Evolutionary conservation across 1,140 invertebrate genomes (phyloP).

Genomic region (Dendroctonus valens): DNA sequence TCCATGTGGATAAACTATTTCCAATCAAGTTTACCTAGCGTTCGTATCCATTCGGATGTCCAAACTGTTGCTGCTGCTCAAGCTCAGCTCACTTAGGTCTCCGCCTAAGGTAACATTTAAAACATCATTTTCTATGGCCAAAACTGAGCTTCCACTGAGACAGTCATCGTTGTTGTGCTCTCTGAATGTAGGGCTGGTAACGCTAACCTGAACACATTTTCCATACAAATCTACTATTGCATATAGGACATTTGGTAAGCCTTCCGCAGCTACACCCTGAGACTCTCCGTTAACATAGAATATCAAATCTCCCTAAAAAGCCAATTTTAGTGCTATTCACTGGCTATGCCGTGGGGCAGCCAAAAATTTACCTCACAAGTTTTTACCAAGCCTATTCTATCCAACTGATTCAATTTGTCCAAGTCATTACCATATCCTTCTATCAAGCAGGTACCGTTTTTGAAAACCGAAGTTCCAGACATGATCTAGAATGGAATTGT

Average conservation of each 20-base stretch:
- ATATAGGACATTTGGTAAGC: conserved; percentile 74
- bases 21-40: conserved; percentile 38
- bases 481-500: conserved; percentile 62
- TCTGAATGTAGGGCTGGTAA: conserved; percentile 51
- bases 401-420: conserved; percentile 80
- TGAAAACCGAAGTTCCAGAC: conserved; percentile 80
- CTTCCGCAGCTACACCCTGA: conserved; percentile 79
- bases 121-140: conserved; percentile 50
- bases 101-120: conserved; percentile 49
- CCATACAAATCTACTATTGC: conserved; percentile 90
- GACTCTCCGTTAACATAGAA: conserved; percentile 89
- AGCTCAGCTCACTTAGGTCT: conserved; percentile 49
- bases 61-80: conserved; percentile 50
- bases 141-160: conserved; percentile 49
- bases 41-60: conserved; percentile 51
- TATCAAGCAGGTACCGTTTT: conserved; percentile 75
- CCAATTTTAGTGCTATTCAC: background rate
- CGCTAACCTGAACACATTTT: conserved; percentile 85
- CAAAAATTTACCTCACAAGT: conserved; percentile 66
- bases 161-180: conserved; percentile 51
- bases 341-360: background rate
- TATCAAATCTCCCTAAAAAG: conserved; percentile 70
- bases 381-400: conserved; percentile 79
- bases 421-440: conserved; percentile 84
- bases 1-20: background rate